A percentile compares a stretch with the other conserved stretches of the same genome.
phyloP scores from a whole-genome alignment of 2,113 vertebrate species.

The Cynopterus brachyotis region DNA sequence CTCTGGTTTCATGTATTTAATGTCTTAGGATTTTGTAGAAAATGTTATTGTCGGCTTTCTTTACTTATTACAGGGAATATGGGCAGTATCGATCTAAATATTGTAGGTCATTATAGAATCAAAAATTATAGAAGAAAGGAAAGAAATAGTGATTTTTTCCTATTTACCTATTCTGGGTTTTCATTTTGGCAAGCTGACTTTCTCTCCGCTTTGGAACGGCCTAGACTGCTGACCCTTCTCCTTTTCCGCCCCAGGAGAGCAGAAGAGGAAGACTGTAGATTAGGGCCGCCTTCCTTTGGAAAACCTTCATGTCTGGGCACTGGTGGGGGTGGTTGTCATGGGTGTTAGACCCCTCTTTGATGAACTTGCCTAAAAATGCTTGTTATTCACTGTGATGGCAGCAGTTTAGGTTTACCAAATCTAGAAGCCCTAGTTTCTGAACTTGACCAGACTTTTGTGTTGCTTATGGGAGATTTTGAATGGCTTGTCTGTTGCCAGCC shows the following conservation, averaged over 20 bases:
- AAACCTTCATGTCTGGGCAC: neutral
- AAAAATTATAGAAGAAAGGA: conserved; percentile 37
- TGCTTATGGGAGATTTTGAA: neutral
- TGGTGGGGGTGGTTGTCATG: neutral
- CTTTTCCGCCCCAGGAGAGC: neutral
- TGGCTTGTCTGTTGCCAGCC: neutral
- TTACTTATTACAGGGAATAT: conserved; percentile 65
- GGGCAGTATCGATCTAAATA: conserved; percentile 21
- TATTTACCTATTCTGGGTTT: neutral
- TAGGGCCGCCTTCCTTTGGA: neutral
- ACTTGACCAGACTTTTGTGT: neutral
- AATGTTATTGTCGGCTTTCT: conserved; percentile 71
- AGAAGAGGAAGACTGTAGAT: neutral
- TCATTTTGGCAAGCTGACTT: neutral
- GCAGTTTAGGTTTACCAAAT: conserved; percentile 6
- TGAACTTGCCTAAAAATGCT: neutral
- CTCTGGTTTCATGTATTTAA: conserved; percentile 68
- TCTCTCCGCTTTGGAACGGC: conserved; percentile 35
- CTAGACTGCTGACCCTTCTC: neutral
- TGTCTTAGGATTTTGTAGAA: conserved; percentile 67
- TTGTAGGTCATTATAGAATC: conserved; percentile 51
- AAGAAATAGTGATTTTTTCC: conserved; percentile 34
- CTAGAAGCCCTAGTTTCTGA: conserved; percentile 28
- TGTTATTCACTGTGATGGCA: neutral
- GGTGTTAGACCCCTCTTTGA: neutral